Conservation (phyloP, 2,113 vertebrate genomes). For the Struthidea cinerea region DNA sequence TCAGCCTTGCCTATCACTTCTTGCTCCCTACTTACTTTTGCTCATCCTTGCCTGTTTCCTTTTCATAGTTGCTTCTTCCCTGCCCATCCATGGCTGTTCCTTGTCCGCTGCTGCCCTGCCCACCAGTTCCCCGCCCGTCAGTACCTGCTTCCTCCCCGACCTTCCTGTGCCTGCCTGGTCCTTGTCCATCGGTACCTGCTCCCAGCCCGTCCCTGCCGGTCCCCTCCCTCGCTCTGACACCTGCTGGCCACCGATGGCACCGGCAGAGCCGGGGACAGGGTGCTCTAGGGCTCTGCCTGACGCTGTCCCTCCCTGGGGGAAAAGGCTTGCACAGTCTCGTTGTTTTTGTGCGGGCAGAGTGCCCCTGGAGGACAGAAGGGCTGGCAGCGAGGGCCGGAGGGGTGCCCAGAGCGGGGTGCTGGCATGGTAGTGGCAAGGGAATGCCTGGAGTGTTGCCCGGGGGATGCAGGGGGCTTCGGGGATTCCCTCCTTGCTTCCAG, state of each 20-base stretch:
- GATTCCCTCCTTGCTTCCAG: neutral
- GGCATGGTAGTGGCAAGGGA: neutral
- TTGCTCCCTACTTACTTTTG: neutral
- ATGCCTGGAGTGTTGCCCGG: neutral
- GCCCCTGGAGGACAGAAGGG: neutral
- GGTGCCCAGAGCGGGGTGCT: neutral
- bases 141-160: neutral
- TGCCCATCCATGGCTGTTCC: neutral
- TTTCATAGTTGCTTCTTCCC: neutral
- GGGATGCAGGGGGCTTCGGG: fast-evolving
- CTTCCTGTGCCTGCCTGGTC: neutral
- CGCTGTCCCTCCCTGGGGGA: neutral
- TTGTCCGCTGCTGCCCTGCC: neutral
- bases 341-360: neutral
- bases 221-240: constrained; percentile 32
- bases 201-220: neutral
- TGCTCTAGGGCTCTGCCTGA: neutral
- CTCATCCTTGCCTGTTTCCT: neutral
- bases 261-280: neutral
- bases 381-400: neutral
- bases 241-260: constrained; percentile 51
- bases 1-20: neutral
- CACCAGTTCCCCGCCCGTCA: neutral
- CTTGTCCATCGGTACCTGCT: neutral
- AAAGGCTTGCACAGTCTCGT: neutral